Percentiles rank a stretch among this genome's conserved stretches.
These are phyloP conservation scores for Tipula confusa DNA, from an alignment of 2,888 invertebrate species.

Conservation along the genomic window DNA sequence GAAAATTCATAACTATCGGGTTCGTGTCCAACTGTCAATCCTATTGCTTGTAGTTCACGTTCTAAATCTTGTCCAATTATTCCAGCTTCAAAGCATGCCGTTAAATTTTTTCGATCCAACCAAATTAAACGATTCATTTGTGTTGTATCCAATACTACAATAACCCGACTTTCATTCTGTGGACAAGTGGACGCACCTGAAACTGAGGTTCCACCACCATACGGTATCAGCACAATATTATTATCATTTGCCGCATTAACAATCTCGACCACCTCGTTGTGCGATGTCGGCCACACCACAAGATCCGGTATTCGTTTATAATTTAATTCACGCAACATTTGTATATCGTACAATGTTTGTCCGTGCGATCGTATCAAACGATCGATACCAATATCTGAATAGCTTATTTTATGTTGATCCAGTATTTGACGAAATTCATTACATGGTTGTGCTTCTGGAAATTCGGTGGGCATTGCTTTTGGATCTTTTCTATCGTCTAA, in stretches of 20 bases:
- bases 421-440: constrained; percentile 58
- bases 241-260: constrained; percentile 69
- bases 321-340: constrained; percentile 64
- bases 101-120: constrained; percentile 81
- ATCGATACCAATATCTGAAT: constrained; percentile 74
- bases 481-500: constrained; percentile 49
- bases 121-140: constrained; percentile 94
- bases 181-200: constrained; percentile 87
- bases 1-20: constrained; percentile 98
- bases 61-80: constrained; percentile 95
- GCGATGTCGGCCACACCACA: constrained; percentile 85
- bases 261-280: constrained; percentile 78
- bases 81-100: constrained; percentile 81
- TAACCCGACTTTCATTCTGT: constrained; percentile 67
- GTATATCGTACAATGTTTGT: constrained; percentile 88
- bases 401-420: constrained; percentile 53
- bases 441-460: constrained; percentile 63
- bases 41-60: constrained; percentile 68
- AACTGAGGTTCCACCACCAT: constrained; percentile 92
- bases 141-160: constrained; percentile 87
- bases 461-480: constrained; percentile 58
- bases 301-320: constrained; percentile 88
- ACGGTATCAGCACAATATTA: constrained; percentile 83
- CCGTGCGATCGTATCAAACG: constrained; percentile 86
- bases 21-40: constrained; percentile 91